phyloP scores from a whole-genome alignment of 2,113 vertebrate species.

The Rhinolophus ferrumequinum region DNA sequence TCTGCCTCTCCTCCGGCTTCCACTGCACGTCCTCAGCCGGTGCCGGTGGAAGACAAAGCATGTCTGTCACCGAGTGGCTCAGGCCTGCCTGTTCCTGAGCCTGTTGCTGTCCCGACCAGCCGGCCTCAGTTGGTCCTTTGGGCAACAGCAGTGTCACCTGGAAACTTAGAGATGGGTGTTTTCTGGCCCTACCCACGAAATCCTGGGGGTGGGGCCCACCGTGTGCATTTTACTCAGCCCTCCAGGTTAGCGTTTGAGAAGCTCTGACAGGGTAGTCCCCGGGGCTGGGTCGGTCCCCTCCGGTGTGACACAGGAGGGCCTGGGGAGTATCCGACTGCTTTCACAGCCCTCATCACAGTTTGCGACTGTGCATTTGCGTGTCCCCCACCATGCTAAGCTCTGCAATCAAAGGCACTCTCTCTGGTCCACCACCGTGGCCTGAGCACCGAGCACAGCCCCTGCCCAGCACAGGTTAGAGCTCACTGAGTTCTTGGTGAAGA shows the following conservation, averaged over 20 bases:
- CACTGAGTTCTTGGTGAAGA: not conserved
- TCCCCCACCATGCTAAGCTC: not conserved
- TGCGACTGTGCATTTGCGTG: not conserved
- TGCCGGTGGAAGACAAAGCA: not conserved
- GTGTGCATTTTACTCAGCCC: not conserved
- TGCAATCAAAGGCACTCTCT: not conserved
- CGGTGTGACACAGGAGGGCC: not conserved
- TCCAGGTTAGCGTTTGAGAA: not conserved
- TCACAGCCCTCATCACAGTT: not conserved
- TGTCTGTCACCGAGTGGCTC: not conserved
- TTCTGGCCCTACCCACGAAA: not conserved
- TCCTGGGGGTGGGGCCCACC: not conserved
- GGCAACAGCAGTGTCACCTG: not conserved
- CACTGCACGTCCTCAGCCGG: not conserved
- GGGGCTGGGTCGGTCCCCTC: not conserved
- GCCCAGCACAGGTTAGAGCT: not conserved
- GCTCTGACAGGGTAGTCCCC: not conserved
- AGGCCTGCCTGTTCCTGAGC: not conserved
- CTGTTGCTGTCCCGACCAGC: fast-evolving
- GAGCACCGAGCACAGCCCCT: not conserved
- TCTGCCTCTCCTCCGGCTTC: not conserved
- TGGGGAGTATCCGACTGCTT: not conserved
- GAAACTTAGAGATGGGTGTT: not conserved
- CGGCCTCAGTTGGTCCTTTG: not conserved
- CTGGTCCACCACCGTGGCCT: not conserved